Percentiles rank a stretch among this genome's conserved stretches.
phyloP scores from a whole-genome alignment of 2,797 vertebrate species.

The Eleutherodactylus coqui region DNA sequence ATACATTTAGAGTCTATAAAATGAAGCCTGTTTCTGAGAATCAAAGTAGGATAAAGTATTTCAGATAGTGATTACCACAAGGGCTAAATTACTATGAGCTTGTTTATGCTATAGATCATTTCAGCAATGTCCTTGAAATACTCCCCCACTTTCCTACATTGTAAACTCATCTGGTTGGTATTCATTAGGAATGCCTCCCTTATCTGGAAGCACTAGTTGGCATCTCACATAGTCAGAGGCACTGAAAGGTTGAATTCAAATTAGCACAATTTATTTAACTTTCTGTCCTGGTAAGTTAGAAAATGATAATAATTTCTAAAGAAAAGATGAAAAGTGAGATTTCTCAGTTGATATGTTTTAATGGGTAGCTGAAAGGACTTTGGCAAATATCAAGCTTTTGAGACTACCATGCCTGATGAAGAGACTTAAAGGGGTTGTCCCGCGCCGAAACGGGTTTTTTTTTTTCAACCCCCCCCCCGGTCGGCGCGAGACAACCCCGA shows the following conservation, averaged over 20 bases:
- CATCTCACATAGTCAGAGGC: conserved; percentile 41
- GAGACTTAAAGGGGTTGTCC: too few species aligned
- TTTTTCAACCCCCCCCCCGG: too few species aligned
- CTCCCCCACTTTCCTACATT: conserved; percentile 41
- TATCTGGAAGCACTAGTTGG: conserved; percentile 52
- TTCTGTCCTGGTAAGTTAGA: neutral
- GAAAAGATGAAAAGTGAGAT: neutral
- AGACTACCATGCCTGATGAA: too few species aligned
- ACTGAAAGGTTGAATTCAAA: neutral
- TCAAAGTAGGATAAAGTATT: neutral
- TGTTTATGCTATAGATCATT: neutral
- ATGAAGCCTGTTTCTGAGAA: neutral
- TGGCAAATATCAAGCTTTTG: too few species aligned
- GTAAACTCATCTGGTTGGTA: conserved; percentile 47
- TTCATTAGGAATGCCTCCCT: conserved; percentile 16
- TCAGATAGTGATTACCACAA: neutral
- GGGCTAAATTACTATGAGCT: neutral
- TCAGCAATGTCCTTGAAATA: neutral
- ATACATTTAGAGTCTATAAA: neutral
- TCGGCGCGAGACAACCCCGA: too few species aligned
- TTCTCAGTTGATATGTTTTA: too few species aligned
- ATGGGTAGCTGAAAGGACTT: too few species aligned
- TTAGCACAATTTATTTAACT: neutral
- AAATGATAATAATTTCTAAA: neutral
- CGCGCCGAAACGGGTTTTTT: too few species aligned